Evolutionary conservation across 2,113 vertebrate genomes (phyloP).

Genomic region (Nycticorax nycticorax): DNA sequence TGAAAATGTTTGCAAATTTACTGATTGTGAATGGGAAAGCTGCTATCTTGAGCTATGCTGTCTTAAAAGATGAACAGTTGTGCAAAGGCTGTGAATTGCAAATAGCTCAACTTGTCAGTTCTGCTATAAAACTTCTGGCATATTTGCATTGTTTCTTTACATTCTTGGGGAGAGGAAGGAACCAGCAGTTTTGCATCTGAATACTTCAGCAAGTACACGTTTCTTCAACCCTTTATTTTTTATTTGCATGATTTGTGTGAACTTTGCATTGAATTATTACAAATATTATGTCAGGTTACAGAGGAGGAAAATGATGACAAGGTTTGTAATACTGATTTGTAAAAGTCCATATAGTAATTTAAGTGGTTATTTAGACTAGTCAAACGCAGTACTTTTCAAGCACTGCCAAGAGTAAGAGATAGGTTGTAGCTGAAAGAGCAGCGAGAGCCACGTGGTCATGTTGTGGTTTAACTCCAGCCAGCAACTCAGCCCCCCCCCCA

Average conservation of each 20-base stretch:
- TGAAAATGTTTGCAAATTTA: neutral
- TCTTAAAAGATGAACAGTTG: neutral
- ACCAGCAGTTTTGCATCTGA: neutral
- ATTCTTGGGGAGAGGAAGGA: neutral
- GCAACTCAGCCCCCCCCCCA: too few species aligned
- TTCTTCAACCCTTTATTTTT: neutral
- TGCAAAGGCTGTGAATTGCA: neutral
- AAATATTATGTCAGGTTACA: neutral
- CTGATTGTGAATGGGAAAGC: neutral
- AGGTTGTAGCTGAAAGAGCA: neutral
- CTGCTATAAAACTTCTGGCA: neutral
- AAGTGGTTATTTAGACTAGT: neutral
- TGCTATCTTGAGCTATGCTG: neutral
- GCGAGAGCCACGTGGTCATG: neutral
- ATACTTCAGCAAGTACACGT: neutral
- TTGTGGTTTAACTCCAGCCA: too few species aligned
- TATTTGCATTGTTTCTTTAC: neutral
- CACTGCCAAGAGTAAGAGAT: neutral
- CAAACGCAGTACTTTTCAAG: neutral
- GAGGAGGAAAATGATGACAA: neutral
- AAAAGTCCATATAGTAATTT: neutral
- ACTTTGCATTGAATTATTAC: neutral
- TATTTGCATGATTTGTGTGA: neutral
- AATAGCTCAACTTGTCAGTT: neutral
- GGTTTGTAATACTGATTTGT: neutral